Base-by-base conservation (phyloP, 1,140 invertebrate genomes). In the Saccostrea echinata region DNA sequence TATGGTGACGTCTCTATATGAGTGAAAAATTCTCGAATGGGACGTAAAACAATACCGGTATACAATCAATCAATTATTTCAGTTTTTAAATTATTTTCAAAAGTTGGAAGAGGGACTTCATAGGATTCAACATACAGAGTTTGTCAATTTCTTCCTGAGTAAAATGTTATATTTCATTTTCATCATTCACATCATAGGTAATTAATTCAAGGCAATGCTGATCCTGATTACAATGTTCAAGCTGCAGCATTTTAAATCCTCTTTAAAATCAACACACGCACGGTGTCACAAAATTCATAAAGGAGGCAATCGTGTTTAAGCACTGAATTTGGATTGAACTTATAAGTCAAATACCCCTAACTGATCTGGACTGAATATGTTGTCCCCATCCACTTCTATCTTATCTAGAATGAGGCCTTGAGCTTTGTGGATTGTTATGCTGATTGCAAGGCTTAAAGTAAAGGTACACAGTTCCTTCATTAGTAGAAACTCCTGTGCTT, bases 401-500 rank as follows among this genome's bases (percentile, higher is more conserved):
- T 84, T 76, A 12, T 81, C 55, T 27, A 89, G 24, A 1, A 68
- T 90, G 61, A 89, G 84, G 9, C 84, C 84, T 85, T 90, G 86
- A 16, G 86, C 52, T 16, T 88, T 88, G 80, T 91, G 89, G 11
- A 91, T 87, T 9, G 88, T 91, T 0, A 90, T 80, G 9, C 68
- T 86, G 87, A 84, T 89, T 21, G 86, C 84, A 27, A 90, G 43
- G 30, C 55, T 71, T 27, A 90, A 18, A 53, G 89, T 88, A 64
- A 89, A 90, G 88, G 13, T 88, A 82, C 8, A 90, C 84, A 88
- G 18, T 35, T 13, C 82, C 80, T 16, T 21, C 16, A 61, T 61
- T 64, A 16, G 64, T 43, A 8, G 12, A 61, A 57, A 90, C 27
- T 18, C 52, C 55, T 55, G 33, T 51, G 51, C 88, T 64, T 24